Conservation (phyloP, 2,113 vertebrate species). For the Mirza zaza region DNA sequence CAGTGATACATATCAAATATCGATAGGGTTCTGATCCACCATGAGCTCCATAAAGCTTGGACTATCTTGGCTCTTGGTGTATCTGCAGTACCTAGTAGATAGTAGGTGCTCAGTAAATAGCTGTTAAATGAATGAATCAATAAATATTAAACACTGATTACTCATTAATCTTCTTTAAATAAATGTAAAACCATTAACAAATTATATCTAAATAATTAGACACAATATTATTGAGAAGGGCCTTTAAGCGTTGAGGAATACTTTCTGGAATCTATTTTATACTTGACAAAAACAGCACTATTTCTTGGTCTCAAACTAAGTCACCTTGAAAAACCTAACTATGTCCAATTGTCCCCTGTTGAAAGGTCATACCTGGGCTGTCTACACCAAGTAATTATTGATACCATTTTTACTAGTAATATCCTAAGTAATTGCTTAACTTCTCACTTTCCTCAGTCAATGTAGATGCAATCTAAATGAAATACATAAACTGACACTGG, state of each 20-base stretch:
- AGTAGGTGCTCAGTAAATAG: background rate
- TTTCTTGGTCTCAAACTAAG: background rate
- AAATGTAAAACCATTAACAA: background rate
- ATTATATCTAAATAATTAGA: background rate
- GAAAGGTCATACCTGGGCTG: background rate
- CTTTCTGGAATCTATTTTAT: background rate
- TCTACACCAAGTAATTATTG: background rate
- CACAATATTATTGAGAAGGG: background rate
- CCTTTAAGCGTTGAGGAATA: background rate
- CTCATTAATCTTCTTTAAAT: conserved; percentile 3
- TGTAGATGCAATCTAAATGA: background rate
- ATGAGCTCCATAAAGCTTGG: background rate
- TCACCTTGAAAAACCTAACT: background rate
- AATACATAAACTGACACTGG: background rate
- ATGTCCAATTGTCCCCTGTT: background rate
- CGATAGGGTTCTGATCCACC: background rate
- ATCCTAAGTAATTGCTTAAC: background rate
- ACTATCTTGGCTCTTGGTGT: background rate
- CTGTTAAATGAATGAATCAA: background rate
- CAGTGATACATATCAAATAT: background rate
- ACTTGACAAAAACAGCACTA: background rate
- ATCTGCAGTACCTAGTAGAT: background rate
- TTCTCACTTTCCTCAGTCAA: background rate
- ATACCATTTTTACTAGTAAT: background rate
- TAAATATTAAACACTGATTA: background rate